Percentiles rank a stretch among this genome's conserved stretches.
phyloP scores from a whole-genome alignment of 2,797 vertebrate genomes.

The Galagoides demidoff region DNA sequence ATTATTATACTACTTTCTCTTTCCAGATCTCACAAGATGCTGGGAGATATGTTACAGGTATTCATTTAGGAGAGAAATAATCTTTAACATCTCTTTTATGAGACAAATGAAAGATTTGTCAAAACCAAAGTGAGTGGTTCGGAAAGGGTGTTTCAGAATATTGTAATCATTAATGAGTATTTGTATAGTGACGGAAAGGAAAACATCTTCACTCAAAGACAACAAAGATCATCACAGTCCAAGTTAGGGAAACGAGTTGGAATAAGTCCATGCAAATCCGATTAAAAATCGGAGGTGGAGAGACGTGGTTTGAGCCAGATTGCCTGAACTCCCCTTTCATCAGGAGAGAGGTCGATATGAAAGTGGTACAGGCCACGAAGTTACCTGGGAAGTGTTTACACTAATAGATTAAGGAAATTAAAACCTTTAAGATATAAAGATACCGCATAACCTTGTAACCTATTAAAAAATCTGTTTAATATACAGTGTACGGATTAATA shows the following conservation, averaged over 20 bases:
- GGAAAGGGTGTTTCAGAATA: not conserved
- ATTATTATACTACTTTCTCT: conserved; percentile 22
- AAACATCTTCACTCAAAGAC: not conserved
- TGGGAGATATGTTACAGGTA: conserved; percentile 50
- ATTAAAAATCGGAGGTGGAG: conserved; percentile 4
- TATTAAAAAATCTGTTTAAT: too few relatives aligned
- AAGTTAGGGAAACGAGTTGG: not conserved
- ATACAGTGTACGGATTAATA: too few relatives aligned
- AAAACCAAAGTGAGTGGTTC: not conserved
- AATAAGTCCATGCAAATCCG: not conserved
- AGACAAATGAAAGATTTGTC: not conserved
- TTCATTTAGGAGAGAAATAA: not conserved
- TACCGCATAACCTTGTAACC: too few relatives aligned
- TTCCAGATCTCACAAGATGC: conserved; percentile 51
- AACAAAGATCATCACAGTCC: not conserved
- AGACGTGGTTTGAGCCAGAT: not conserved
- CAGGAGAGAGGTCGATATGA: not conserved
- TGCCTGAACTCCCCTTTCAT: not conserved
- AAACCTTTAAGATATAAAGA: too few relatives aligned
- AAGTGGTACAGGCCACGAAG: not conserved
- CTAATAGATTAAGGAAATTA: too few relatives aligned
- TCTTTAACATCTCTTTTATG: not conserved
- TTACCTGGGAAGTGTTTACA: not conserved
- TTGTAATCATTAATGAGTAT: not conserved
- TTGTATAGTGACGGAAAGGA: not conserved